Conservation (phyloP, 2,113 vertebrate genomes). For the Gallinago jamesoni region DNA sequence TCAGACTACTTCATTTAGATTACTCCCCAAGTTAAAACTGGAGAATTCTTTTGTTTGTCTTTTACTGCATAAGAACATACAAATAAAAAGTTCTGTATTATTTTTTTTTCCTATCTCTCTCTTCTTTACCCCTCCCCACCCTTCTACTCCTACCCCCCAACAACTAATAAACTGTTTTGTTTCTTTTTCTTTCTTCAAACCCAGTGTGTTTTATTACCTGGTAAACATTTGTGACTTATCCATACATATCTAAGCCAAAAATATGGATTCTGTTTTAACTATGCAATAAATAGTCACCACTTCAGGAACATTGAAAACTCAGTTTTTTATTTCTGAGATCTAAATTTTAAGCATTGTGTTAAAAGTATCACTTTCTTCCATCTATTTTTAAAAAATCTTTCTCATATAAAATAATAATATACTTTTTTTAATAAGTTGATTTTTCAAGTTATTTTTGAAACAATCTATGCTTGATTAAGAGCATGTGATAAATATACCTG, state of each 20-base stretch:
- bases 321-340: background rate
- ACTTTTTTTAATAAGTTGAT: background rate
- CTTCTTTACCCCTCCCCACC: rapidly evolving
- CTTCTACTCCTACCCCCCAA: background rate
- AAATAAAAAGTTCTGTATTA: background rate
- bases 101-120: background rate
- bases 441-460: background rate
- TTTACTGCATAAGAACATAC: background rate
- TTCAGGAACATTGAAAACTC: background rate
- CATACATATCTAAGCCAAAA: background rate
- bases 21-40: background rate
- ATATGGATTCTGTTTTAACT: background rate
- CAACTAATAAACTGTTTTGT: background rate
- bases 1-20: background rate
- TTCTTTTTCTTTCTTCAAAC: background rate
- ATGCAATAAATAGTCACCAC: background rate
- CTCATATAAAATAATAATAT: background rate
- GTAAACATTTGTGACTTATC: background rate
- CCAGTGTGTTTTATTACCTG: background rate
- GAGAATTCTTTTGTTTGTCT: background rate
- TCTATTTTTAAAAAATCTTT: background rate
- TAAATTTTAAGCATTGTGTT: background rate
- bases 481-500: background rate
- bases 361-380: background rate
- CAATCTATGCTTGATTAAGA: background rate